Conservation (phyloP, 1,140 invertebrate genomes). For the Sitobion miscanthi region DNA sequence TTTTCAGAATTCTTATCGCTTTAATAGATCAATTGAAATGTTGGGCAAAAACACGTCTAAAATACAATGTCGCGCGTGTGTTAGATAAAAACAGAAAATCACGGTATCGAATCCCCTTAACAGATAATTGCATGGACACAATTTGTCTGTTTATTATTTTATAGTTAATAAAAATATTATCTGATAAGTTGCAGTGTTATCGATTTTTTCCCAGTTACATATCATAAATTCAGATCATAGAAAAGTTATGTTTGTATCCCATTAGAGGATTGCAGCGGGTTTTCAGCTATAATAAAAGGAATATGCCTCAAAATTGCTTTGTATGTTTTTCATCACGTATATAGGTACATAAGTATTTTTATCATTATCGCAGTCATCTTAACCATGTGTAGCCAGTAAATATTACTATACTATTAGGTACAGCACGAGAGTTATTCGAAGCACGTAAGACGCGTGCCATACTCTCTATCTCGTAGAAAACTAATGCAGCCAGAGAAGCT, state of each 20-base stretch:
- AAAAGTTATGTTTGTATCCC: background rate
- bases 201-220: background rate
- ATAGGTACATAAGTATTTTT: slow-evolving; percentile 1
- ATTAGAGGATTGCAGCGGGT: background rate
- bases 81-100: too few species aligned
- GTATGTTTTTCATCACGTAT: slow-evolving; percentile 17
- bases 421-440: background rate
- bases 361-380: background rate
- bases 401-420: background rate
- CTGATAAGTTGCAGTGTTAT: background rate
- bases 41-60: too few species aligned
- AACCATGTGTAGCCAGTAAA: background rate
- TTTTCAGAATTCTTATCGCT: too few species aligned
- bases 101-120: too few species aligned
- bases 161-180: background rate
- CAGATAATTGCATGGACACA: background rate
- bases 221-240: background rate
- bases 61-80: too few species aligned
- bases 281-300: background rate
- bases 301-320: background rate
- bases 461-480: background rate
- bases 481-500: background rate
- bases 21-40: too few species aligned
- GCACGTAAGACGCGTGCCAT: background rate
- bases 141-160: background rate